A percentile compares a stretch with the other conserved stretches of the same genome.
phyloP scores from a whole-genome alignment of 1,140 invertebrate species.

The Druon quercuslanigerum region DNA sequence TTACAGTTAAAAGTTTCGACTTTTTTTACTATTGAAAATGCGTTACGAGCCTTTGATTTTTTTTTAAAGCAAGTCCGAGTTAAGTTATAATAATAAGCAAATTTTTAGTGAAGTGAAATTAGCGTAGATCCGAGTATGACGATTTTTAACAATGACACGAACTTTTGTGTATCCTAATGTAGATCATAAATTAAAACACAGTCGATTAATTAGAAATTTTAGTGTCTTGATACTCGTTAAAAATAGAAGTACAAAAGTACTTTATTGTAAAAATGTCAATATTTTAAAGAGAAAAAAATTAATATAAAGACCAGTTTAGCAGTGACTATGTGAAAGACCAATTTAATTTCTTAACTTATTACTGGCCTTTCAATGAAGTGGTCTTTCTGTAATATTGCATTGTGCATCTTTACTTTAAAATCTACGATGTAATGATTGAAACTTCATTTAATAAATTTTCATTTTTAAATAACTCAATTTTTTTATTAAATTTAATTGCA shows the following conservation, averaged over 20 bases:
- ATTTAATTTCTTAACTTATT: slow-evolving; percentile 22
- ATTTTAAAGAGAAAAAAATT: too few species aligned
- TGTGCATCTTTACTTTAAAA: slow-evolving; percentile 24
- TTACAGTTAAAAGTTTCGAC: too few species aligned
- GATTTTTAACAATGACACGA: neutral
- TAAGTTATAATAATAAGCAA: slow-evolving; percentile 37
- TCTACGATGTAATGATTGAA: slow-evolving; percentile 39
- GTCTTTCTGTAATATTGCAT: neutral
- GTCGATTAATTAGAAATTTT: too few species aligned
- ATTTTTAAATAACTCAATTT: slow-evolving; percentile 26
- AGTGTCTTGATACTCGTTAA: too few species aligned
- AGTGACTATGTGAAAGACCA: neutral
- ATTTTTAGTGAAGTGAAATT: slow-evolving; percentile 42
- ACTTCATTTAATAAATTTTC: slow-evolving; percentile 42
- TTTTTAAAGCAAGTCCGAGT: slow-evolving; percentile 1
- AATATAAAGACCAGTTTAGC: too few species aligned
- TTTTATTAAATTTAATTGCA: neutral
- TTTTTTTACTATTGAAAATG: too few species aligned
- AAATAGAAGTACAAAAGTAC: too few species aligned
- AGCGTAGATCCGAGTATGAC: slow-evolving; percentile 1
- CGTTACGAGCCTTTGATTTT: neutral
- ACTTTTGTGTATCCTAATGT: neutral
- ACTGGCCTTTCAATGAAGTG: slow-evolving; percentile 25
- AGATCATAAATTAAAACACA: too few species aligned
- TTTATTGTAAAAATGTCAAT: too few species aligned